phyloP scores from a whole-genome alignment of 2,888 invertebrate genomes.

The Pristionchus mayeri region DNA sequence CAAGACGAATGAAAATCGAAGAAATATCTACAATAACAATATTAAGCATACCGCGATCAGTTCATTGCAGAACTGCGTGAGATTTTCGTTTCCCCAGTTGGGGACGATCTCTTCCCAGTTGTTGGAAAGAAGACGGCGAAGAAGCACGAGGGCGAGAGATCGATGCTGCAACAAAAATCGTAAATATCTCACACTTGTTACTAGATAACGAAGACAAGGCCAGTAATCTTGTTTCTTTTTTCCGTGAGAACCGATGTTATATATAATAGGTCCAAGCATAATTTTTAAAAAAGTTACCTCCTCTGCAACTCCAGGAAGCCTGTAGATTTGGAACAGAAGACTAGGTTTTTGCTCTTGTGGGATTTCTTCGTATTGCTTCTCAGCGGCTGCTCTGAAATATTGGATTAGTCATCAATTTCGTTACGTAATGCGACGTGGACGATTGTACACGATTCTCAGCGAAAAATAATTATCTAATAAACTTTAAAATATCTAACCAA shows the following conservation, averaged over 20 bases:
- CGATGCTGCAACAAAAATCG: slow-evolving; percentile 80
- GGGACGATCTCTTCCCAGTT: slow-evolving; percentile 94
- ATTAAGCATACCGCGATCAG: slow-evolving; percentile 49
- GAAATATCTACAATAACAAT: not conserved
- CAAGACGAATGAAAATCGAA: not conserved
- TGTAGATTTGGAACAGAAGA: slow-evolving; percentile 65
- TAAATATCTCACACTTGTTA: too few relatives aligned
- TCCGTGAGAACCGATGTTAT: too few relatives aligned
- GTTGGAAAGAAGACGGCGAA: slow-evolving; percentile 88
- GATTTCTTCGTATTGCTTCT: slow-evolving; percentile 54
- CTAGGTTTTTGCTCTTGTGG: slow-evolving; percentile 47
- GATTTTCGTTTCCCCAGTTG: slow-evolving; percentile 85
- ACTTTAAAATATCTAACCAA: too few relatives aligned
- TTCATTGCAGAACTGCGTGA: slow-evolving; percentile 87
- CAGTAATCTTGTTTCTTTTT: too few relatives aligned
- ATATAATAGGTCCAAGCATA: too few relatives aligned
- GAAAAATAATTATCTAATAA: too few relatives aligned
- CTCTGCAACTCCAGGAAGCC: slow-evolving; percentile 53
- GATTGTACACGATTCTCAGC: too few relatives aligned
- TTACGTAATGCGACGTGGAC: too few relatives aligned
- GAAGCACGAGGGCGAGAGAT: slow-evolving; percentile 92
- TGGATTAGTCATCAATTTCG: not conserved
- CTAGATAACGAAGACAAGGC: too few relatives aligned
- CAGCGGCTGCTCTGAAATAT: slow-evolving; percentile 53
- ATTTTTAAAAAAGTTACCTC: slow-evolving; percentile 60